phyloP scores from a whole-genome alignment of 64 coral and sea anemone species.

The Montipora capricornis region DNA sequence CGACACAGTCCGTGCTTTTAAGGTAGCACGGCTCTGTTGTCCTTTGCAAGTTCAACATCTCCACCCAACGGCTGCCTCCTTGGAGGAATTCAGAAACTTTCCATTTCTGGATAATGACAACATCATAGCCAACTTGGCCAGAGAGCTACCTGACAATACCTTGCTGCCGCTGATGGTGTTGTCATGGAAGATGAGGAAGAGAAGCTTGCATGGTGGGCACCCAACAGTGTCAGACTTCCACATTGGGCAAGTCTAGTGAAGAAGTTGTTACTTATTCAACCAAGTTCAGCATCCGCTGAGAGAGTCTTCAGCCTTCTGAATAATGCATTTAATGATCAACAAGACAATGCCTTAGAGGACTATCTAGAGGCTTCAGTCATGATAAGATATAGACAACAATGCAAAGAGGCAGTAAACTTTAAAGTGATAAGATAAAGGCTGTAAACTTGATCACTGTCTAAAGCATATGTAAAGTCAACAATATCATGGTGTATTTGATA shows the following conservation, averaged over 20 bases:
- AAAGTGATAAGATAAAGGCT: too few species aligned
- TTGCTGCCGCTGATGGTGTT: constrained; percentile 88
- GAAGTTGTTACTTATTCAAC: constrained; percentile 72
- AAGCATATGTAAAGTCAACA: too few species aligned
- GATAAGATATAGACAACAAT: constrained; percentile 43
- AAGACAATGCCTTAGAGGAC: background rate
- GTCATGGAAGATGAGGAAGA: constrained; percentile 71
- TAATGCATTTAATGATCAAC: constrained; percentile 57
- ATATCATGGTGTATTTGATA: background rate
- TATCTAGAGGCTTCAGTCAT: constrained; percentile 57
- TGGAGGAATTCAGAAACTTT: constrained; percentile 74
- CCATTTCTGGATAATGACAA: constrained; percentile 71
- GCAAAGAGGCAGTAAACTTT: too few species aligned
- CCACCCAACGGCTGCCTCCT: constrained; percentile 57
- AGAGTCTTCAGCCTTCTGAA: constrained; percentile 84
- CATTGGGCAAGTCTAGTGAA: constrained; percentile 62
- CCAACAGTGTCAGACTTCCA: constrained; percentile 79
- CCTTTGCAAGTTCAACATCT: constrained; percentile 81
- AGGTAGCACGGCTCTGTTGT: constrained; percentile 79
- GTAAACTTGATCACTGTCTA: too few species aligned
- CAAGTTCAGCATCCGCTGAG: constrained; percentile 72
- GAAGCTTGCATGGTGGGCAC: constrained; percentile 76
- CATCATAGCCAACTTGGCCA: constrained; percentile 76
- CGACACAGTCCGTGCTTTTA: constrained; percentile 77
- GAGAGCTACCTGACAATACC: constrained; percentile 76